Evolutionary conservation across 2,888 invertebrate species (phyloP), one percentile per base, ranked within the genome.

Genomic region (Phortica magna): DNA sequence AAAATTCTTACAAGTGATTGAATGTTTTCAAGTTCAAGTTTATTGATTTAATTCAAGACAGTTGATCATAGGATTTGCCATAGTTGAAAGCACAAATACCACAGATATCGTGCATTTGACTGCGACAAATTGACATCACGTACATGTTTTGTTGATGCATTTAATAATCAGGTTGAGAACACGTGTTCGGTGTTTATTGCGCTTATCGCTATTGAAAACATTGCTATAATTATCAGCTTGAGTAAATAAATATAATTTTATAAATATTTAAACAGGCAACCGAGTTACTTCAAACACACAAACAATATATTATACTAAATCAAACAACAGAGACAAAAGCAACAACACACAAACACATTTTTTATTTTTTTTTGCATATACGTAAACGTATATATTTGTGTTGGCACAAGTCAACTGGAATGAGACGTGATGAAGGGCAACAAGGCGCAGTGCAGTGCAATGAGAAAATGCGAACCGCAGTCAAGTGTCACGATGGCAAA

Each of bases 201-300:
- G 48, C 48, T 48, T 48, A 48, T 48, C 48, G 14, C 48, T 3
- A 48, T 48, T 12, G 3, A 48, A 48, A 48, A 9, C 9, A 12
- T 9, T 48, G 9, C 2, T 48, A 48, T 14, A 48, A 48, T 48
- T 48, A 48, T 48, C 48, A 48, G 48, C 48, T 48, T 48, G 2
- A 48, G 48, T 59, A n/a, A 17, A 59, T 9, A 64, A 14, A 55
- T 55, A 14, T 55, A n/a, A 12, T 55, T n/a, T n/a, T 55, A 81
- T 85, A 88, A 87, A 87, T 87, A 87, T 88, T 88, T 87, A 84
- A 81, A 87, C 83, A 87, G 81, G 87, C 84, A 87, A 79, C 82
- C 83, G 77, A 81, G 83, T 87, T 83, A 88, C 83, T 65, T 70
- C 48, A 64, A 65, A 79, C 79, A 84, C 79, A 84, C 80, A 81